Percentiles rank a stretch among this genome's conserved stretches.
Conservation (phyloP, 2,797 vertebrate species). For the Halcyon leucocephala region DNA sequence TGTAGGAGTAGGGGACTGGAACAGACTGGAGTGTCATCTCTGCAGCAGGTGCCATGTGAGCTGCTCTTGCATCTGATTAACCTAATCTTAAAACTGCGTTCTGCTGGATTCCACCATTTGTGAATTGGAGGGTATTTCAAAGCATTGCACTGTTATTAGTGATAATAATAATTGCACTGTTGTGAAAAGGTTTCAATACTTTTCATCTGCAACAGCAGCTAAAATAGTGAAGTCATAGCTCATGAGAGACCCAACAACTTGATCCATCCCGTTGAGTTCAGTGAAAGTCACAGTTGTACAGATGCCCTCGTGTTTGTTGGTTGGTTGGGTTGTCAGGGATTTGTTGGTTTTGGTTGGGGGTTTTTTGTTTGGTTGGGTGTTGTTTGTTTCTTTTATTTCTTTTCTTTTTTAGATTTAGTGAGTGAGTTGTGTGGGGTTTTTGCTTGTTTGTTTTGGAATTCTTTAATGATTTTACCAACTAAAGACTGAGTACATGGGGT, state of each 20-base stretch:
- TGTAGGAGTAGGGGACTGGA: background rate
- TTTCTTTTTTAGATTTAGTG: no score
- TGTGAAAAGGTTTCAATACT: background rate
- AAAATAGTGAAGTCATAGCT: background rate
- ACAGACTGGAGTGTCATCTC: background rate
- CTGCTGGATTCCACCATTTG: background rate
- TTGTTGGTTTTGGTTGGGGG: background rate
- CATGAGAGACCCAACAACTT: background rate
- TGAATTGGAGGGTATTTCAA: background rate
- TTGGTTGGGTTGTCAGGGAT: background rate
- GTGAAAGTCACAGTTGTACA: background rate
- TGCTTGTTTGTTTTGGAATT: background rate
- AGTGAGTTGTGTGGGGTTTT: background rate
- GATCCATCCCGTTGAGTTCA: background rate
- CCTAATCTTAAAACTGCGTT: background rate
- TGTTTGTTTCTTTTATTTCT: no score
- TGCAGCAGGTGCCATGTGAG: background rate
- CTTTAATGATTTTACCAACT: background rate
- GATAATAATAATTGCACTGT: background rate
- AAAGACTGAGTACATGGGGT: accelerated
- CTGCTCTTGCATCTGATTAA: background rate
- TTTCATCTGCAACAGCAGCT: background rate
- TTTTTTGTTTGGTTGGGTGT: background rate
- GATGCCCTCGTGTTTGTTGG: background rate
- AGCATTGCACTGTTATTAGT: background rate